Conservation (phyloP, 2,888 invertebrate genomes). For the Sphinx pinastri region DNA sequence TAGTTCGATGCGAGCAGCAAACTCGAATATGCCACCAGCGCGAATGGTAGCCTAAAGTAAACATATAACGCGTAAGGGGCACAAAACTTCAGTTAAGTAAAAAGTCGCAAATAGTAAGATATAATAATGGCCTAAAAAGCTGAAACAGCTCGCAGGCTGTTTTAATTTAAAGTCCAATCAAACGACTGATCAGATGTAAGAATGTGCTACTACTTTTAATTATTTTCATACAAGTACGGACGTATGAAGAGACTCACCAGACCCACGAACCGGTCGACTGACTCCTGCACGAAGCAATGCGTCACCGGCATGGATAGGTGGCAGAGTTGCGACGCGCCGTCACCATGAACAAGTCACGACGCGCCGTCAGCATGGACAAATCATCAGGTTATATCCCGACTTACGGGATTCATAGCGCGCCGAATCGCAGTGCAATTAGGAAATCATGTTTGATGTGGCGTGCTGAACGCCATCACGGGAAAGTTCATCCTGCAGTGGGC, state of each 20-base stretch:
- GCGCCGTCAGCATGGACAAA: not conserved
- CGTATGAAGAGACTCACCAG: not conserved
- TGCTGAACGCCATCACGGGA: not conserved
- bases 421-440: not conserved
- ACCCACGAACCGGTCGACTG: not conserved
- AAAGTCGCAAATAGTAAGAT: too few species aligned
- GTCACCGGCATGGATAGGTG: not conserved
- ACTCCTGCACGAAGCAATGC: not conserved
- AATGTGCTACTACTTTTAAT: not conserved
- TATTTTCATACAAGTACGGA: not conserved
- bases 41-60: not conserved
- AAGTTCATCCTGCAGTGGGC: not conserved
- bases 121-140: too few species aligned
- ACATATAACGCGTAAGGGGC: too few species aligned
- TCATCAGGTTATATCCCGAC: not conserved
- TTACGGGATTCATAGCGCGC: not conserved
- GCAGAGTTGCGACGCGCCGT: not conserved
- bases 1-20: too few species aligned
- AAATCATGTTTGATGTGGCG: not conserved
- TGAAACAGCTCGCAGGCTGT: too few species aligned
- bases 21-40: not conserved
- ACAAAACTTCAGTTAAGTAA: too few species aligned
- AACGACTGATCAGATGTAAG: too few species aligned
- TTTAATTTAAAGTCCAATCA: too few species aligned
- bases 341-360: not conserved